Conservation (phyloP, 2,797 vertebrate species). For the Sarcoramphus papa region DNA sequence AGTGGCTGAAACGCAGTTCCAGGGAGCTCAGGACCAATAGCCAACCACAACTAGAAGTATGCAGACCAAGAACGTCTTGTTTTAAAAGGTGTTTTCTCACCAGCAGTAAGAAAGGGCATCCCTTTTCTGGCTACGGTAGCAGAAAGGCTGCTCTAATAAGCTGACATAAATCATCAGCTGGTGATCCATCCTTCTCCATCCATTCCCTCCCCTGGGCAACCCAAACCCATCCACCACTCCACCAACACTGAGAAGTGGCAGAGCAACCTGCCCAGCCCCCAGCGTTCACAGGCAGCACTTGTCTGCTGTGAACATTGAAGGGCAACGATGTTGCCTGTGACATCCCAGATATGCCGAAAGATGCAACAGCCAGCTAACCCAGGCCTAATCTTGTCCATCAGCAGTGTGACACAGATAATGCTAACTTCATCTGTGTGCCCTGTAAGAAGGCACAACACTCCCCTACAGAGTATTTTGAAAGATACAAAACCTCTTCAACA, state of each 20-base stretch:
- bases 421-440: not conserved
- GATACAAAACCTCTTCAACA: not conserved
- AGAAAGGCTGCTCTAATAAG: not conserved
- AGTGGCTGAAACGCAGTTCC: not conserved
- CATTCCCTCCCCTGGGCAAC: not conserved
- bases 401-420: not conserved
- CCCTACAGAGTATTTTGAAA: not conserved
- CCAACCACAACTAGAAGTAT: not conserved
- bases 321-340: not conserved
- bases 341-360: not conserved
- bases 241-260: not conserved
- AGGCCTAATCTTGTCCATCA: not conserved
- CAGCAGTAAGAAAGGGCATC: not conserved
- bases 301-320: not conserved
- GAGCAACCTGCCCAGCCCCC: not conserved
- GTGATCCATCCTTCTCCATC: not conserved
- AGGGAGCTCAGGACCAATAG: not conserved
- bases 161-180: not conserved
- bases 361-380: not conserved
- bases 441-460: not conserved
- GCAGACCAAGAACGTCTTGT: not conserved
- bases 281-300: not conserved
- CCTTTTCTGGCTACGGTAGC: not conserved
- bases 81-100: not conserved
- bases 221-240: not conserved